A percentile compares a stretch with the other conserved stretches of the same genome.
Evolutionary conservation across 2,113 vertebrate genomes (phyloP).

Genomic region (Corynorhinus townsendii): DNA sequence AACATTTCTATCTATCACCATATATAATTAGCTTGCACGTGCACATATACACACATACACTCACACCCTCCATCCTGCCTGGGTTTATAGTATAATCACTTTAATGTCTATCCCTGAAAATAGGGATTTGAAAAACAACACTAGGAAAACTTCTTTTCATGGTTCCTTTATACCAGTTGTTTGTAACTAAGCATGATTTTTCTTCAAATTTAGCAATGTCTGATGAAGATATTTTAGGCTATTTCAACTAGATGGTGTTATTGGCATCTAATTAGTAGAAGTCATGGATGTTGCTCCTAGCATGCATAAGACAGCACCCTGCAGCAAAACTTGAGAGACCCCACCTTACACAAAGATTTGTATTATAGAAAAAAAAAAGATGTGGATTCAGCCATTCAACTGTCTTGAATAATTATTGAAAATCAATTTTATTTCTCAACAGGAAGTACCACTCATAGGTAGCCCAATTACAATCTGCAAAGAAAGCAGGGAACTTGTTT

Average conservation of each 20-base stretch:
- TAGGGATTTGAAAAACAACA: neutral
- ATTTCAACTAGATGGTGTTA: neutral
- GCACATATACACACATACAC: neutral
- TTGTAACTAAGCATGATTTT: neutral
- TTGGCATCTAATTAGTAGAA: neutral
- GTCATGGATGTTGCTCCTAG: neutral
- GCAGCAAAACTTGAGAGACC: neutral
- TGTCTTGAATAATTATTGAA: neutral
- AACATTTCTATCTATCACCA: neutral
- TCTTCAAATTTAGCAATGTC: neutral
- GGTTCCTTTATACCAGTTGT: neutral
- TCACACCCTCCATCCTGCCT: neutral
- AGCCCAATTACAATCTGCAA: neutral
- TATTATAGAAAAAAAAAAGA: neutral
- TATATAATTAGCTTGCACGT: neutral
- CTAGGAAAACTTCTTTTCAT: neutral
- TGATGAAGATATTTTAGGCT: neutral
- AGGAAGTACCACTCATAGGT: neutral
- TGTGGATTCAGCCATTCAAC: neutral
- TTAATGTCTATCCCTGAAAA: neutral
- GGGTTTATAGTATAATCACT: neutral
- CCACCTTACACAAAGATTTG: neutral
- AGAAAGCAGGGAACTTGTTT: neutral
- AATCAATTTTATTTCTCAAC: neutral
- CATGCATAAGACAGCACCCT: too few relatives aligned